Evolutionary conservation across 2,797 vertebrate genomes (phyloP), one percentile per base, ranked within the genome.

Genomic region (Syngnathus rostellatus): DNA sequence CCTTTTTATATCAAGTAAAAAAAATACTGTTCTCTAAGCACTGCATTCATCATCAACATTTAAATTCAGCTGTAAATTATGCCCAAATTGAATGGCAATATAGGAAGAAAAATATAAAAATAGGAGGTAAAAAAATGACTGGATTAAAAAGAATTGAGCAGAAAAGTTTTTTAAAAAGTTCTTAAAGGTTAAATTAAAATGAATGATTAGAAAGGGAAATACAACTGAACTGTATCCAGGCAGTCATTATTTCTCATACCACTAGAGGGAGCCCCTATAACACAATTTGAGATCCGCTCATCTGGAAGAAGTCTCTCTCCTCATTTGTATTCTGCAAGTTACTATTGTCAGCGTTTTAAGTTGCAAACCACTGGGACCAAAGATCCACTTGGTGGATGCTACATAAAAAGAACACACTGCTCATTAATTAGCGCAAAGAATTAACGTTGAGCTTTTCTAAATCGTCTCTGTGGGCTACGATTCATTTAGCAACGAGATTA

Each of bases 401-500:
- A 17, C 21, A 45, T 45, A 16, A 43, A 23, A 45, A 23, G 14
- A 38, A 25, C 11, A 41, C 21, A 23, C 19, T 12, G 39, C 39
- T 61, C 40, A 25, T 46, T 62, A 62, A 62, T 62, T 46, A 46
- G 60, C 12, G 3, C 21, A 45, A 25, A 31, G 41, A 62, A 62
- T 45, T 25, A 62, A 62, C 12, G 8, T 45, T 45, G 40, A 43
- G 14, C 16, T 5, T 57, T 59, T 69, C 40, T 8, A 68, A 23
- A 54, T 66, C 64, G 67, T 71, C 61, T 67, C 37, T n/a, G 0
- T 54, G 40, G 63, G 69, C 46, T 8, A 19, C 7, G 43, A 68
- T 69, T 40, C 41, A 59, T 54, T 16, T 12, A 57, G 59, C 63
- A 39, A 68, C 21, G 38, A 61, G 67, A 73, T 51, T 14, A 40